These are phyloP conservation scores for Drosophila triauraria DNA, from an alignment of 1,140 invertebrate species.

Conservation along the genomic window DNA sequence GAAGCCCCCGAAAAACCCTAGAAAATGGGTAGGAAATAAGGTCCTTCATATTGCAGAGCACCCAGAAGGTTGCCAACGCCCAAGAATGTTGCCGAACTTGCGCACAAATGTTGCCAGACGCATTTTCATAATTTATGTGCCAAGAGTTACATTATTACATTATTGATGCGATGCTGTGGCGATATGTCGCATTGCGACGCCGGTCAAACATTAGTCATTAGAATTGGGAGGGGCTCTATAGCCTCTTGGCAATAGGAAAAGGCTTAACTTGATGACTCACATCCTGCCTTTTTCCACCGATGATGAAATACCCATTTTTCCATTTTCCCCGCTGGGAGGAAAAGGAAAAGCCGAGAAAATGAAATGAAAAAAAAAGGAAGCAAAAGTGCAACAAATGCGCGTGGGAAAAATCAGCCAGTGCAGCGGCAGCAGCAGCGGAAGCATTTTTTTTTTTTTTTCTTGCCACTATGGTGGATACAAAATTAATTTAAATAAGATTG, in stretches of 20 bases:
- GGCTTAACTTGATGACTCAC: slow-evolving; percentile 51
- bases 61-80: not conserved
- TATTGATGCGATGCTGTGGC: slow-evolving; percentile 28
- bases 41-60: not conserved
- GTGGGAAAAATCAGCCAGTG: slow-evolving; percentile 53
- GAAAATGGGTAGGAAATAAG: too few relatives aligned
- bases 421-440: slow-evolving; percentile 30
- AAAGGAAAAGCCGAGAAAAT: slow-evolving; percentile 19
- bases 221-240: not conserved
- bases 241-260: slow-evolving; percentile 7
- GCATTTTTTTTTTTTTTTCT: slow-evolving; percentile 8
- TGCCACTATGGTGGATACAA: not conserved
- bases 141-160: slow-evolving; percentile 36
- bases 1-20: too few relatives aligned
- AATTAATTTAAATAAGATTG: too few relatives aligned
- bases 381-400: slow-evolving; percentile 41
- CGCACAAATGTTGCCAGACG: slow-evolving; percentile 70
- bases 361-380: slow-evolving; percentile 5
- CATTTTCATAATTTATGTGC: slow-evolving; percentile 74
- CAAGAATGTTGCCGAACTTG: slow-evolving; percentile 51
- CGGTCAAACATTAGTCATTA: slow-evolving; percentile 37
- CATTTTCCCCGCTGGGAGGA: not conserved
- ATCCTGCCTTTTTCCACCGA: slow-evolving; percentile 46
- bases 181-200: slow-evolving; percentile 49
- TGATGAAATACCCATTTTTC: slow-evolving; percentile 44